A percentile compares a stretch with the other conserved stretches of the same genome.
phyloP scores from a whole-genome alignment of 2,113 vertebrate genomes.

The Carlito syrichta region DNA sequence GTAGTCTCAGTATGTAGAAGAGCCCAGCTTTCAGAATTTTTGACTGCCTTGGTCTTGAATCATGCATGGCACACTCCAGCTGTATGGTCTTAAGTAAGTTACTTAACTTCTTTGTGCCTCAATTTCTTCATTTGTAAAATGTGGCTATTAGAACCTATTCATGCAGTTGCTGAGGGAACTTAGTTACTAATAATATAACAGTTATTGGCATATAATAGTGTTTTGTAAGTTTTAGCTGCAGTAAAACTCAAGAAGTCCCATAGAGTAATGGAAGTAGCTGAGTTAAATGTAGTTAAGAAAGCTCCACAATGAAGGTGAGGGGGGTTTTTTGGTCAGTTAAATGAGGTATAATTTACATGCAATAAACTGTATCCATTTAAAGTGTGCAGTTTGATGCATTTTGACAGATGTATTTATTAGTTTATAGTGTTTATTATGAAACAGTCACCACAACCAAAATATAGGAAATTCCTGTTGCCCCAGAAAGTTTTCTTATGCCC shows the following conservation, averaged over 20 bases:
- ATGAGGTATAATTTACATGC: not conserved
- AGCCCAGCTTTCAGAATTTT: not conserved
- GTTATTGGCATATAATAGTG: not conserved
- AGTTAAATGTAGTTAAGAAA: not conserved
- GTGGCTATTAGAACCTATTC: not conserved
- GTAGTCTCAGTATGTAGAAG: not conserved
- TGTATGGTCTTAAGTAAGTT: not conserved
- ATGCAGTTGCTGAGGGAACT: not conserved
- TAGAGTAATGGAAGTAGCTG: not conserved
- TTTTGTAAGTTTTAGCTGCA: not conserved
- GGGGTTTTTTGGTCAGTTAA: not conserved
- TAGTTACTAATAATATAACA: not conserved
- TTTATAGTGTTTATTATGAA: not conserved
- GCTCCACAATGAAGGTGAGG: not conserved
- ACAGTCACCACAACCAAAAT: not conserved
- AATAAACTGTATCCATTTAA: not conserved
- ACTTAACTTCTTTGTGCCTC: not conserved
- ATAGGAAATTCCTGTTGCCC: not conserved
- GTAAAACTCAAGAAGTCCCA: not conserved
- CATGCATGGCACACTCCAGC: not conserved
- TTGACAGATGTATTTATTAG: not conserved
- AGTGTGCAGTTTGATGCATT: not conserved
- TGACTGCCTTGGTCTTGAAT: not conserved
- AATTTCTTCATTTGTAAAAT: slow-evolving; percentile 2
- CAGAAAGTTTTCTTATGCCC: not conserved